Evolutionary conservation across 2,113 vertebrate species (phyloP), one percentile per base, ranked within the genome.

Genomic region (Mormyrus iriodes): DNA sequence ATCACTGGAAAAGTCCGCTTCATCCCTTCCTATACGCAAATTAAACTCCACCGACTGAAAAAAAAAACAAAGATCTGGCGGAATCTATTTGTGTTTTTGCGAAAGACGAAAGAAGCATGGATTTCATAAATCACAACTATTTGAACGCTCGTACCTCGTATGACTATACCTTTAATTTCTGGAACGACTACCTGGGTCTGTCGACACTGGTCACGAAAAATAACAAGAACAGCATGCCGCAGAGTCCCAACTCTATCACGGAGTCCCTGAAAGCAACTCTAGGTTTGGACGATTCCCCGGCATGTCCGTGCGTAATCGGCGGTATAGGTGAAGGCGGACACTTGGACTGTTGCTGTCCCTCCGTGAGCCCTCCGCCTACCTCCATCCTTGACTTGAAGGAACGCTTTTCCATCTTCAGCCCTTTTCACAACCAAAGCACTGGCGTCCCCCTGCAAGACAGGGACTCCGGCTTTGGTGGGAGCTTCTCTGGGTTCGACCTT

Each of bases 91-190:
- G 31, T 93, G 69, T 69, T 61, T 89, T 88, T 90, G 42, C 89
- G 91, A 76, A 92, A 85, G 91, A 88, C 61, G 88, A 91, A 90
- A 92, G 85, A 89, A 90, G 90, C 92, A 96, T 96, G 96, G 96
- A 96, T 96, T 96, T 96, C 94, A 93, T 96, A 93, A 96, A 96
- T 91, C 96, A 96, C 92, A 95, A 93, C 94, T 96, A 96, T 92
- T 94, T 96, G 93, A 95, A 94, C 58, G 92, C 96, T 92, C 95
- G 96, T 92, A 91, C 90, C 90, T 93, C 96, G 2, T 96, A 95
- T 42, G 96, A 96, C 92, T 96, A 97, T 83, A 97, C 96, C n/a
- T 97, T 97, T 88, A 96, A 96, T 95, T 96, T 96, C 92, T 96
- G 96, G 96, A 96, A 96, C 94, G 96, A 97, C 94, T 97, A 97